Evolutionary conservation across 2,888 invertebrate species (phyloP), one percentile per base, ranked within the genome.

Genomic region (Epinotia brunnichana): DNA sequence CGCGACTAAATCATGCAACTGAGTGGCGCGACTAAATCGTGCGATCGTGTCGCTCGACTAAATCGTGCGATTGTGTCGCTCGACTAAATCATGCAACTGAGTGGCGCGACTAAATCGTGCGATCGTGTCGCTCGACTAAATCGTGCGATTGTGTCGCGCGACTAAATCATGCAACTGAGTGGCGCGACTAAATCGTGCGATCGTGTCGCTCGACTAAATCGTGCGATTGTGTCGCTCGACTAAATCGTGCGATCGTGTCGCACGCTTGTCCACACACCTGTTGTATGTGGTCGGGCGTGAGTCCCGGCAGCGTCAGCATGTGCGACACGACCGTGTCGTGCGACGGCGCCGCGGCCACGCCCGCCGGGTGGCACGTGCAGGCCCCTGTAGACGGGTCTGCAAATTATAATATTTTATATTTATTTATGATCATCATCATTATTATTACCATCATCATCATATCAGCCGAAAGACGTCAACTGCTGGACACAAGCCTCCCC

Each of bases 241-340:
- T 24, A 24, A 24, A 24, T 95, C 95, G 62, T 85, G 82, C 68
- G 70, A 64, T 24, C 21, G 21, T 24, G 21, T 24, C 21, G 21
- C 21, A 24, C 21, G 21, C 21, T 24, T 24, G 21, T 24, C 35
- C 35, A 35, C 21, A 19, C 76, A 94, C 95, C 90, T 95, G 94
- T 68, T 96, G 93, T 74, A 97, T 95, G 83, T 95, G 95, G 51
- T 95, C 95, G 77, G 95, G 94, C 74, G 96, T 95, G 61, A 97
- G 93, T 4, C 96, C 96, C 2, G 97, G 97, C 80, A 97, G 91
- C 78, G 96, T 95, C 64, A 96, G 93, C 97, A 98, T 97, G 83
- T 96, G 96, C 76, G 96, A 96, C 79, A 97, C 94, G 57, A 97
- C 96, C 60, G 96, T 94, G 81, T 96, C 95, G 60, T 85, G 82